Conservation (phyloP, 2,797 vertebrate genomes). For the Neoniphon sammara region DNA sequence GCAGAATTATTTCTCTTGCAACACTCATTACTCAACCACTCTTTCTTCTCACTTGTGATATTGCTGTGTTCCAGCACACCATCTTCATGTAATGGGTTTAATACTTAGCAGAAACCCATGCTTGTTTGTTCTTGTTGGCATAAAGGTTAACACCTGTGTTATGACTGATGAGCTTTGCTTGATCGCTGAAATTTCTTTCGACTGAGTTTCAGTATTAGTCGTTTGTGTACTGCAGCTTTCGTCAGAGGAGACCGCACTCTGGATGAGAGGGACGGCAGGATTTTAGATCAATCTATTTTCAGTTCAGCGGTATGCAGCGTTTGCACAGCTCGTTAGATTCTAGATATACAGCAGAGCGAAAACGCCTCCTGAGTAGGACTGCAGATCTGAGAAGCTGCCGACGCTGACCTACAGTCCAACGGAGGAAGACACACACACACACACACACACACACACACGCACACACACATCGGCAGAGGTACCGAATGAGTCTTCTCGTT, state of each 20-base stretch:
- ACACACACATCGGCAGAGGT: not conserved
- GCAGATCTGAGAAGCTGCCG: not conserved
- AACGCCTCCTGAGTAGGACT: not conserved
- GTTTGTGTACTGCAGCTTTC: conserved; percentile 57
- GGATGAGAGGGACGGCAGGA: conserved; percentile 6
- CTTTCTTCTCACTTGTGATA: conserved; percentile 63
- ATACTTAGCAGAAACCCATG: conserved; percentile 44
- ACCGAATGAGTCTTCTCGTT: not conserved
- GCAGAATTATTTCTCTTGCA: conserved; percentile 48
- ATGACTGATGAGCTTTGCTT: conserved; percentile 66
- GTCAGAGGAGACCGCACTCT: conserved; percentile 47
- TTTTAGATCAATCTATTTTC: conserved; percentile 47
- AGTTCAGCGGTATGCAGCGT: conserved; percentile 27
- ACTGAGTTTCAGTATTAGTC: conserved; percentile 73
- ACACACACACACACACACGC: conserved; percentile 13
- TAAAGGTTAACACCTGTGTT: conserved; percentile 60
- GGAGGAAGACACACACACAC: conserved; percentile 13
- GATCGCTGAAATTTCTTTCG: conserved; percentile 70
- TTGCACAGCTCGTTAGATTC: conserved; percentile 39
- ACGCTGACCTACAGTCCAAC: not conserved
- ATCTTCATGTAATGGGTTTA: conserved; percentile 41
- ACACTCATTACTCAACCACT: conserved; percentile 67
- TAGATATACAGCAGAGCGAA: not conserved
- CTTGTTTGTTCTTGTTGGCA: conserved; percentile 31
- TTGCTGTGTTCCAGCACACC: conserved; percentile 54